Evolutionary conservation across 2,797 vertebrate genomes (phyloP), one percentile per base, ranked within the genome.

Genomic region (Protonibea diacanthus): DNA sequence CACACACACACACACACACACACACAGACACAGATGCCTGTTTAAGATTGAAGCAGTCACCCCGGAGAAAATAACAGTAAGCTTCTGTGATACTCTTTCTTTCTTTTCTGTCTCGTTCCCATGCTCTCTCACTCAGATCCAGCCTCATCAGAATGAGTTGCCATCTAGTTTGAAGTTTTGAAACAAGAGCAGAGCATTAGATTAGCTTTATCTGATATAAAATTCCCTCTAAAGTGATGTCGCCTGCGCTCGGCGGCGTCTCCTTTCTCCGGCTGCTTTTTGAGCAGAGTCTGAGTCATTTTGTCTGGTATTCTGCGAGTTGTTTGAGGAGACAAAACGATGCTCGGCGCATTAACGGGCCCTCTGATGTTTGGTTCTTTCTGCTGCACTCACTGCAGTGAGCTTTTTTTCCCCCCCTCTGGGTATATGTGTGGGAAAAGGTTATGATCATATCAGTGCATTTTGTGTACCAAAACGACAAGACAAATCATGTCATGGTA

Each of bases 181-280:
- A 84, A 85, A 84, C 63, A 60, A 61, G 73, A 80, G 67, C 71
- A n/a, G 64, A 82, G 66, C 66, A 49, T 80, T 49, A 78, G 81
- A 84, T 86, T 78, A 80, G 29, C 49, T 75, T 71, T 77, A 71
- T 72, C 76, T 88, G 86, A 88, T 88, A 75, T 64, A 68, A 84
- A 76, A 86, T 85, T 86, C 84, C 58, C 63, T 88, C 69, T 86
- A 70, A 76, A 89, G 86, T 81, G 76, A 70, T 45, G 63, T 29
- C 79, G 63, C 29, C 79, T 52, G 61, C 7, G 4, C 67, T 38
- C 33, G 0, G 33, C 4, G 38, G 74, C 27, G 17, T 56, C 67
- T 61, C 70, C 68, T 47, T 64, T 72, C 61, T 80, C 68, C 57
- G 21, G 68, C 79, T 71, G 60, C 78, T 58, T 78, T 38, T 70